Evolutionary conservation across 2,113 vertebrate genomes (phyloP), one percentile per base, ranked within the genome.

Genomic region (Nerophis ophidion): DNA sequence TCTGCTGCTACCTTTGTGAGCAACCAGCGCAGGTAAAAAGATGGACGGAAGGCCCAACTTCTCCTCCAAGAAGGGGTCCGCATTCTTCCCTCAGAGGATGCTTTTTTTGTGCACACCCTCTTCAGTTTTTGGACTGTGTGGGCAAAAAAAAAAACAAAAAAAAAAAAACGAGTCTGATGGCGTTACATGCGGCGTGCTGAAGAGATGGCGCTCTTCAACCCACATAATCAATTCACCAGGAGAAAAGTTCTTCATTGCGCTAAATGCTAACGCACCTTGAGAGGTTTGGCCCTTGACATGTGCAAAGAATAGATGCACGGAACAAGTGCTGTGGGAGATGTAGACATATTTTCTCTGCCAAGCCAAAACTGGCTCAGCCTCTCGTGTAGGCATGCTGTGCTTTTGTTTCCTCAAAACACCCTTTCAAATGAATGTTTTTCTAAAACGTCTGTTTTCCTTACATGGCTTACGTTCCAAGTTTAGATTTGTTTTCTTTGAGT

Each of bases 191-290:
- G 77, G 76, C 61, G 74, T 71, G 71, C 68, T 55, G 71, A 79
- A 73, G 70, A 80, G 80, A 85, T 63, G 79, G 58, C 66, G 81
- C 75, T 80, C 83, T 85, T 81, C 80, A 77, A 74, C 83, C 80
- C 81, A 81, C 76, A 68, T 65, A 84, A 88, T 86, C 83, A 81
- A 85, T 88, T 73, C 75, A 55, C 54, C 68, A 61, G 75, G 62
- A 68, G 70, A 73, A 74, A 75, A 74, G 65, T 55, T 79, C 66
- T 72, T 77, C 65, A 72, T 70, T 60, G 56, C 47, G 59, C 77
- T 86, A 86, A 87, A 84, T 81, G 83, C 66, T 83, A 83, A 83
- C 74, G 78, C 74, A 85, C 83, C 85, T 86, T 80, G 79, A 84
- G 79, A 85, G 75, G 76, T 62, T 71, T 77, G 68, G 79, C 81